Conservation (phyloP, 2,113 vertebrate genomes). For the Galemys pyrenaicus region DNA sequence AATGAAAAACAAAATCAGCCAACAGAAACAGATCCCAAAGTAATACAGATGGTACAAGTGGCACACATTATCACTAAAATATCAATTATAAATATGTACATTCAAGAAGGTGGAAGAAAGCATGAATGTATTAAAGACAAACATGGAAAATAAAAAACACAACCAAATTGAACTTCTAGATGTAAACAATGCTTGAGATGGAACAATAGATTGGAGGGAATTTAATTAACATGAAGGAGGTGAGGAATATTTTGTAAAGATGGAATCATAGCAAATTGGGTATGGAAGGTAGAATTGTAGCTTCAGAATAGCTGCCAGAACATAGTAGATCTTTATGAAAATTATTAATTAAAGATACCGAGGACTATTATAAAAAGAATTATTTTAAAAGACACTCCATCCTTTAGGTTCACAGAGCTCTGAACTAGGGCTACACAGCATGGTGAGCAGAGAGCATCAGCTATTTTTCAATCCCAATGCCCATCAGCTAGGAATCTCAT, state of each 20-base stretch:
- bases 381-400: not conserved
- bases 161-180: not conserved
- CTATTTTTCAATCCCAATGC: not conserved
- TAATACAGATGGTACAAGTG: not conserved
- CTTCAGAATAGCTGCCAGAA: not conserved
- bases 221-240: not conserved
- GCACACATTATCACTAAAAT: not conserved
- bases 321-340: not conserved
- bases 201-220: not conserved
- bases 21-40: constrained; percentile 18
- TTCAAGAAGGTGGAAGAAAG: not conserved
- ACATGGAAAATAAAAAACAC: not conserved
- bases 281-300: not conserved
- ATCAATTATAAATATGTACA: not conserved
- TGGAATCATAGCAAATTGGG: not conserved
- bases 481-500: not conserved
- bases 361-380: not conserved
- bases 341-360: not conserved
- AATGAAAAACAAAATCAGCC: not conserved
- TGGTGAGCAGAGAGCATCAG: not conserved
- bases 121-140: not conserved
- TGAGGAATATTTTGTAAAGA: not conserved
- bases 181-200: not conserved
- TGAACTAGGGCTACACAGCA: not conserved
- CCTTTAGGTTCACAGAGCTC: not conserved